phyloP scores from a whole-genome alignment of 1,140 invertebrate genomes.

The Zaprionus gabonicus region DNA sequence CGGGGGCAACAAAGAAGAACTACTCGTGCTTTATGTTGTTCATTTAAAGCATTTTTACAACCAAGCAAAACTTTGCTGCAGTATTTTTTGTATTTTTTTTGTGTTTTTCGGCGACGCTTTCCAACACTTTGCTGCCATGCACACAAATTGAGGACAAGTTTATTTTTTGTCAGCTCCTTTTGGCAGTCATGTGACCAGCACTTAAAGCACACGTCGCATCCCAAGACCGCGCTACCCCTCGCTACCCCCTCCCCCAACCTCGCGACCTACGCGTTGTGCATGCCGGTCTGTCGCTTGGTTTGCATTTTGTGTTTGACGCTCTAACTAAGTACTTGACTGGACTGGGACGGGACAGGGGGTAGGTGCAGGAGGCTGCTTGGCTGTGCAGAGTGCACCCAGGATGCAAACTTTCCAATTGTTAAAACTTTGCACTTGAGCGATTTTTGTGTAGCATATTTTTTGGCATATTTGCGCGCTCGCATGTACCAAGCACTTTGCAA shows the following conservation, averaged over 20 bases:
- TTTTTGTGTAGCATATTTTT: slow-evolving; percentile 82
- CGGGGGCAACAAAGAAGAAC: neutral
- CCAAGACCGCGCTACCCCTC: slow-evolving; percentile 17
- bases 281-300: slow-evolving; percentile 18
- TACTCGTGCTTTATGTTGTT: slow-evolving; percentile 13
- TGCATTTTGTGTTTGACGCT: slow-evolving; percentile 52
- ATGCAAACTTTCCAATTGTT: slow-evolving; percentile 80
- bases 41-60: slow-evolving; percentile 27
- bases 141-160: slow-evolving; percentile 54
- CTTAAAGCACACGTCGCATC: slow-evolving; percentile 45
- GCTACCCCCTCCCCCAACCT: neutral
- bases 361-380: slow-evolving; percentile 4
- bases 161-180: slow-evolving; percentile 50
- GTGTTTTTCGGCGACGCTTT: slow-evolving; percentile 21
- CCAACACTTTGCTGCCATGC: slow-evolving; percentile 37
- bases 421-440: slow-evolving; percentile 82
- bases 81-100: neutral
- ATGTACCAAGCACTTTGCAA: slow-evolving; percentile 81
- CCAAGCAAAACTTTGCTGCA: slow-evolving; percentile 5
- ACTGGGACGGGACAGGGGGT: neutral
- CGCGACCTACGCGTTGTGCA: neutral
- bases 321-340: slow-evolving; percentile 55
- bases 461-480: slow-evolving; percentile 78
- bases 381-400: slow-evolving; percentile 49
- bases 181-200: slow-evolving; percentile 50